phyloP scores from a whole-genome alignment of 2,888 invertebrate species.

The Eulithis prunata region DNA sequence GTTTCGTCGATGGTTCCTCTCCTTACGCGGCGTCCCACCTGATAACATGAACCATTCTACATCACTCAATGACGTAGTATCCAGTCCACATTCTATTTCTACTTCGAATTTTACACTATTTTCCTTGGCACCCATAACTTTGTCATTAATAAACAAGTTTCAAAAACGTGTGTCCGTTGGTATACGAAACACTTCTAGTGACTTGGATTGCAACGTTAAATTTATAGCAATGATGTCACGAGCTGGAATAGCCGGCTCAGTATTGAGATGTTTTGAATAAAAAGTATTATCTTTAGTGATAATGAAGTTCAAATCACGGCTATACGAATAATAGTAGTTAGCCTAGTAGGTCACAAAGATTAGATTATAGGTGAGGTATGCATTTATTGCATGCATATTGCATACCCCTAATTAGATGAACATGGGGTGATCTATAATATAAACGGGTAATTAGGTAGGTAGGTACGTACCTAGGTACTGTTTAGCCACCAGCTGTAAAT shows the following conservation, averaged over 20 bases:
- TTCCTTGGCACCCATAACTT: conserved; percentile 39
- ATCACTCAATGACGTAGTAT: conserved; percentile 60
- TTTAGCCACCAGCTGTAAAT: no score
- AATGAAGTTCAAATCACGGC: conserved; percentile 43
- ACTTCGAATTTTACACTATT: conserved; percentile 63
- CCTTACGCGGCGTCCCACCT: conserved; percentile 71
- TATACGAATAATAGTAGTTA: background rate
- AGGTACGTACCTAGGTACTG: no score
- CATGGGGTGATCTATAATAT: no score
- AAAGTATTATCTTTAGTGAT: conserved; percentile 53
- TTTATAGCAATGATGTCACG: conserved; percentile 61
- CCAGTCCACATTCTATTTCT: conserved; percentile 67
- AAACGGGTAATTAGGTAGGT: background rate
- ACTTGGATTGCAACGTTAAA: conserved; percentile 29
- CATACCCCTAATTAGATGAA: no score
- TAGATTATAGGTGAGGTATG: background rate
- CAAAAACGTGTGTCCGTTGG: conserved; percentile 29
- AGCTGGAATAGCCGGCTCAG: conserved; percentile 49
- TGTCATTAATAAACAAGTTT: conserved; percentile 17
- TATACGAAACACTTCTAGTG: conserved; percentile 32
- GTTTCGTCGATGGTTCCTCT: conserved; percentile 58
- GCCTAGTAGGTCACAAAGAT: conserved; percentile 4
- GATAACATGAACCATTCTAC: conserved; percentile 74
- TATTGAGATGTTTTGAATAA: conserved; percentile 42
- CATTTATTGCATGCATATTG: background rate